Evolutionary conservation across 2,888 invertebrate species (phyloP), one percentile per base, ranked within the genome.

Genomic region (Drosophila longiperda): DNA sequence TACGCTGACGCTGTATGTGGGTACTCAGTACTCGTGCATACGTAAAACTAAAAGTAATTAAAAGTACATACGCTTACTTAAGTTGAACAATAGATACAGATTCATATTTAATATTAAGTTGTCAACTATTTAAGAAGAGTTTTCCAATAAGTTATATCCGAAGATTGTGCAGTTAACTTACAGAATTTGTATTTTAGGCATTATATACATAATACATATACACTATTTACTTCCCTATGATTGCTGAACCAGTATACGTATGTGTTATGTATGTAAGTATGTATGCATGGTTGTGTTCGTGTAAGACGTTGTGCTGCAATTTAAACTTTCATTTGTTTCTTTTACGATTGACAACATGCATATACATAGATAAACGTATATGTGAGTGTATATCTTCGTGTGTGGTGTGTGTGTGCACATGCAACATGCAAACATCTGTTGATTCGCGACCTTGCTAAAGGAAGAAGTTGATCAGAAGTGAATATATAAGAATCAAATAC

Each of bases 31-130:
- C 48, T 54, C 70, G 60, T 53, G 48, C 48, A 60, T 23, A 34
- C 59, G 57, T 58, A 40, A 57, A 58, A 57, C 68, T 64, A 66
- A 68, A 79, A 75, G 79, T 75, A 79, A 79, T 79, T 75, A 73
- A 34, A 79, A 66, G 54, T 57, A 60, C 29, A 63, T 55, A 60
- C 67, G 57, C 11, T 38, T 59, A 32, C 57, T 75, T 67, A 73
- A 60, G 68, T 49, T 50, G 8, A 26, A 61, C 33, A 71, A 36
- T 42, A 36, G 17, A 52, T 8, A 32, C 9, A 60, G 11, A 23
- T 40, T 38, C 23, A 53, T 29, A 3, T 42, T 42, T 42, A 6
- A 17, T 48, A 23, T 49, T 32, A 50, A 50, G 33, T 50, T 40
- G 48, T 12, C 33, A 66, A 40, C 33, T 38, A 65, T 32, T 48